A percentile compares a stretch with the other conserved stretches of the same genome.
These are phyloP conservation scores for Baronia brevicornis DNA, from an alignment of 2,888 invertebrate species.

Conservation along the genomic window DNA sequence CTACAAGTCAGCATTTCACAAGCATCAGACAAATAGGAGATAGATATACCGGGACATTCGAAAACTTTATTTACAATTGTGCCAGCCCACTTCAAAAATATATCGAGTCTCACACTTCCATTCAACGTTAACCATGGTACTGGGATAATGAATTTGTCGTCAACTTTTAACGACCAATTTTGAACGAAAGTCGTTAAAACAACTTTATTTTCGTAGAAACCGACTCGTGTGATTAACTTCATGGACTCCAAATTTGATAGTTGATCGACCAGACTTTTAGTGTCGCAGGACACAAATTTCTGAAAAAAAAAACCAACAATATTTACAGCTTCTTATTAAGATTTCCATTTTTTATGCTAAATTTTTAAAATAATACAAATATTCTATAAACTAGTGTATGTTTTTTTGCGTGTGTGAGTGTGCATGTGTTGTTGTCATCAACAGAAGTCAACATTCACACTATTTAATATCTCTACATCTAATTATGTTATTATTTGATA, in stretches of 20 bases:
- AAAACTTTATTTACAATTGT: slow-evolving; percentile 52
- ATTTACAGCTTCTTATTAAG: too few species aligned
- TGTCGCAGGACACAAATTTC: slow-evolving; percentile 28
- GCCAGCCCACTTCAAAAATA: slow-evolving; percentile 53
- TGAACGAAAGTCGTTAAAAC: slow-evolving; percentile 38
- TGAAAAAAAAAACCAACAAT: slow-evolving; percentile 26
- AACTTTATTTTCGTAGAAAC: slow-evolving; percentile 47
- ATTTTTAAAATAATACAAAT: too few species aligned
- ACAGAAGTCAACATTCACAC: too few species aligned
- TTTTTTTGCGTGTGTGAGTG: too few species aligned
- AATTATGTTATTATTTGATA: background rate
- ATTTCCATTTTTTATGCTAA: too few species aligned
- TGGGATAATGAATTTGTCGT: slow-evolving; percentile 33
- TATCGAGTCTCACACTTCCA: slow-evolving; percentile 33
- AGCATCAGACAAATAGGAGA: slow-evolving; percentile 36
- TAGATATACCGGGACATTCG: slow-evolving; percentile 48
- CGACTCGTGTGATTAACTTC: slow-evolving; percentile 44
- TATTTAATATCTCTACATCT: too few species aligned
- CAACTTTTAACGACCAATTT: slow-evolving; percentile 39
- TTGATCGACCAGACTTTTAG: slow-evolving; percentile 28
- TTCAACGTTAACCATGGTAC: slow-evolving; percentile 51
- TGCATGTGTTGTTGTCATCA: too few species aligned
- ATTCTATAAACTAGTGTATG: too few species aligned
- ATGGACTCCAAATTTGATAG: slow-evolving; percentile 35
- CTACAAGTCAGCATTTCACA: slow-evolving; percentile 45